A percentile compares a stretch with the other conserved stretches of the same genome.
phyloP scores from a whole-genome alignment of 1,140 invertebrate species.

The Whitmania pigra region DNA sequence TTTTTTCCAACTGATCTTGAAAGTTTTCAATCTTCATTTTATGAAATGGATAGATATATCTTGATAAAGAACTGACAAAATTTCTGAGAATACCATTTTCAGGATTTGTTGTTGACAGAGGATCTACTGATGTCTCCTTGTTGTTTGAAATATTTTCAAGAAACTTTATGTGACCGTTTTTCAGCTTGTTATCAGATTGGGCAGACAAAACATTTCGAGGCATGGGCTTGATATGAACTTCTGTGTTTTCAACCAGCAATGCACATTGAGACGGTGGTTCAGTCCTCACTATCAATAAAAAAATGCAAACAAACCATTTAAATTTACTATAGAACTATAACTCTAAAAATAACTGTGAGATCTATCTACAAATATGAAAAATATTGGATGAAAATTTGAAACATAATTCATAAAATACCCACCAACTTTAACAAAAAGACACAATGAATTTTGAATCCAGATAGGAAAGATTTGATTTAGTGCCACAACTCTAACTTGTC shows the following conservation, averaged over 20 bases:
- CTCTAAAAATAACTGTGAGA: neutral
- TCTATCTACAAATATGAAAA: neutral
- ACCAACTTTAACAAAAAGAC: constrained; percentile 9
- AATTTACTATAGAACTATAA: neutral
- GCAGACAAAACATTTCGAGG: neutral
- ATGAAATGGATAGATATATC: too few relatives aligned
- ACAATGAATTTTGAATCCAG: neutral
- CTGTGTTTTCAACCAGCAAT: neutral
- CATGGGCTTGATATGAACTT: neutral
- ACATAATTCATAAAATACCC: constrained; percentile 1
- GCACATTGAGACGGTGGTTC: neutral
- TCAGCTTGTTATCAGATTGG: too few relatives aligned
- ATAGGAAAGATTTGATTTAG: neutral
- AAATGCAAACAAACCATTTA: neutral
- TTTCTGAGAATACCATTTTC: too few relatives aligned
- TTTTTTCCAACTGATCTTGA: neutral
- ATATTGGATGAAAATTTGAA: neutral
- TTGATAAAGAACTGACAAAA: too few relatives aligned
- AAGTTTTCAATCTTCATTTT: neutral
- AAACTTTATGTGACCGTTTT: too few relatives aligned
- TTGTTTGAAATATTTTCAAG: too few relatives aligned
- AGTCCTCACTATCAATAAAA: neutral
- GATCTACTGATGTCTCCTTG: too few relatives aligned
- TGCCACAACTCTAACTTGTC: constrained; percentile 4
- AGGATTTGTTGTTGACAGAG: too few relatives aligned